Percentiles rank a stretch among this genome's conserved stretches.
Conservation (phyloP, 2,888 invertebrate genomes). For the Halictus ligatus region DNA sequence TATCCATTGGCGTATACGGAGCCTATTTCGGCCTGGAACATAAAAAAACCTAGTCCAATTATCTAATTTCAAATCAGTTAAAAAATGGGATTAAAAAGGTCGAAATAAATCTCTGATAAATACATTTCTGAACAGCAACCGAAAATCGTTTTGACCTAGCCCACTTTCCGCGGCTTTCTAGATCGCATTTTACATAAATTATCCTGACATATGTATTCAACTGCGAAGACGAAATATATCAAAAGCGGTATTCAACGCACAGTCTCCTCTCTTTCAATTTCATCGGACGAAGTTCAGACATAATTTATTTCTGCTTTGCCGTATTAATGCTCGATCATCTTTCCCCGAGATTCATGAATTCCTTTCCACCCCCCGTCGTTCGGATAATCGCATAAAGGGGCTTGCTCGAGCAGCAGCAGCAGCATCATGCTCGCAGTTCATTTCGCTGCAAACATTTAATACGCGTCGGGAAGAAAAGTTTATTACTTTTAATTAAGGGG, state of each 20-base stretch:
- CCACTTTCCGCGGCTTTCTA: neutral
- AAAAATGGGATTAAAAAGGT: too few relatives aligned
- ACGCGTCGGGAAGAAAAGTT: constrained; percentile 11
- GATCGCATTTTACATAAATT: neutral
- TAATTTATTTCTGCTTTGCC: neutral
- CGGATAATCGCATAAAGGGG: neutral
- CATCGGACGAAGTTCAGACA: neutral
- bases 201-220: neutral
- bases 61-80: neutral
- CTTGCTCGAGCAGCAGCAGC: neutral
- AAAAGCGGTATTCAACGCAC: neutral
- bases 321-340: neutral
- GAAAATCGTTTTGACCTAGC: neutral
- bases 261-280: neutral
- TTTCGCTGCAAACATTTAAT: constrained; percentile 7
- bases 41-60: neutral
- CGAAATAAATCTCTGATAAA: too few relatives aligned
- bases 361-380: neutral
- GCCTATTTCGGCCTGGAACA: too few relatives aligned
- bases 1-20: too few relatives aligned
- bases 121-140: neutral
- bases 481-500: constrained; percentile 1
- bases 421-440: neutral
- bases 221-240: neutral
- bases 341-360: neutral